Conservation (phyloP, 2,797 vertebrate genomes). For the Onychomys torridus region DNA sequence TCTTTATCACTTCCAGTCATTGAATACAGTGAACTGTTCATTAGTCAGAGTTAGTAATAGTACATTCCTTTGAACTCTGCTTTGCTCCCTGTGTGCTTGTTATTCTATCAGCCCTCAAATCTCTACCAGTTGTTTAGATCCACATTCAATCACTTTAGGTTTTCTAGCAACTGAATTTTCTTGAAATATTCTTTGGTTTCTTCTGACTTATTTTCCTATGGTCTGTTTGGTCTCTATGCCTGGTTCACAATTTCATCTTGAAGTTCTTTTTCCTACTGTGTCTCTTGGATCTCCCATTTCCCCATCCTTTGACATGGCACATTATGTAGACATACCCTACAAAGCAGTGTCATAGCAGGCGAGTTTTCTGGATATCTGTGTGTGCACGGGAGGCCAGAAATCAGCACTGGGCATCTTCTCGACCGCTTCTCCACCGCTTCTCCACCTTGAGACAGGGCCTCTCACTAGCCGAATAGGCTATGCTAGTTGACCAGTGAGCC, state of each 20-base stretch:
- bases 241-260: slow-evolving; percentile 5
- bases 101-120: not conserved
- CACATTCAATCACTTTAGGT: not conserved
- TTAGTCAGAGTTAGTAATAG: slow-evolving; percentile 4
- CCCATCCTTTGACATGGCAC: not conserved
- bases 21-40: slow-evolving; percentile 30
- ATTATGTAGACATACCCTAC: not conserved
- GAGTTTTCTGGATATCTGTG: not conserved
- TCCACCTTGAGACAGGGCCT: not conserved
- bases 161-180: not conserved
- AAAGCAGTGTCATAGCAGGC: not conserved
- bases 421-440: not conserved
- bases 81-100: slow-evolving; percentile 29
- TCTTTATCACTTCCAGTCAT: slow-evolving; percentile 11
- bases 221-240: not conserved
- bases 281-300: not conserved
- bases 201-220: slow-evolving; percentile 7
- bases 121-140: slow-evolving; percentile 15
- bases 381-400: not conserved
- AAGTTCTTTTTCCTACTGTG: not conserved
- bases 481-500: not conserved
- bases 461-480: not conserved
- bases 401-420: not conserved
- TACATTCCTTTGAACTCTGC: slow-evolving; percentile 46
- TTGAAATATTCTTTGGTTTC: not conserved